A percentile compares a stretch with the other conserved stretches of the same genome.
phyloP scores from a whole-genome alignment of 2,113 vertebrate genomes.

The Oryzias melastigma region DNA sequence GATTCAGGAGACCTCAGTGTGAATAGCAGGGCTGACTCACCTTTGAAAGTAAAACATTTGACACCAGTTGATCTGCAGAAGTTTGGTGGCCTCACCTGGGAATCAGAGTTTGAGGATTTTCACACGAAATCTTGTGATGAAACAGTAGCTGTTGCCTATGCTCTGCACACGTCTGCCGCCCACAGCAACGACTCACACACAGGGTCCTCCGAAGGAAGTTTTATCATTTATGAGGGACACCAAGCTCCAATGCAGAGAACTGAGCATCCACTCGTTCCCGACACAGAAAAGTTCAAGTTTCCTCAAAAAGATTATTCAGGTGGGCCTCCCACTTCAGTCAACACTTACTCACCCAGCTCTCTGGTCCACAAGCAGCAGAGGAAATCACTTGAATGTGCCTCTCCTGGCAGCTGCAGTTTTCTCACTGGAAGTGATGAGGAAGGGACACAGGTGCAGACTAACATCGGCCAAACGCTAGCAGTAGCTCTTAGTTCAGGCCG shows the following conservation, averaged over 20 bases:
- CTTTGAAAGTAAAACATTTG: slow-evolving; percentile 1
- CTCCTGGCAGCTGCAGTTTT: slow-evolving; percentile 12
- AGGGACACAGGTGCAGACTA: slow-evolving; percentile 28
- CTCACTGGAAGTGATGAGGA: slow-evolving; percentile 19
- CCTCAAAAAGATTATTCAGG: slow-evolving; percentile 26
- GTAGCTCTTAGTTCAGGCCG: slow-evolving; percentile 22
- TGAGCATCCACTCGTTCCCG: slow-evolving; percentile 22
- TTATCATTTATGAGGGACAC: slow-evolving; percentile 13
- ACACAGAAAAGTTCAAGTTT: slow-evolving; percentile 38
- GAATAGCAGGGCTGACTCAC: slow-evolving; percentile 20
- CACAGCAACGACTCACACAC: background rate
- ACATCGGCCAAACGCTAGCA: slow-evolving; percentile 27
- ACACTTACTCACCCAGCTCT: slow-evolving; percentile 29
- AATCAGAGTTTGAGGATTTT: slow-evolving; percentile 12
- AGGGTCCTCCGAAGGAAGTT: slow-evolving; percentile 14
- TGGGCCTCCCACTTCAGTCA: slow-evolving; percentile 16
- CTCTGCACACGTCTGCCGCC: background rate
- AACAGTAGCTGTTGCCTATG: background rate
- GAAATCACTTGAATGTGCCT: slow-evolving; percentile 42
- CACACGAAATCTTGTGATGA: slow-evolving; percentile 2
- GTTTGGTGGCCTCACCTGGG: background rate
- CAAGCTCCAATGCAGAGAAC: slow-evolving; percentile 18
- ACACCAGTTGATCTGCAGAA: slow-evolving; percentile 4
- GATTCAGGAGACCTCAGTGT: slow-evolving; percentile 20
- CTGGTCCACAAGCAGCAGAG: slow-evolving; percentile 35